Percentiles rank a stretch among this genome's conserved stretches.
These are phyloP conservation scores for Caiman crocodilus DNA, from an alignment of 2,797 vertebrate species.

Conservation along the genomic window DNA sequence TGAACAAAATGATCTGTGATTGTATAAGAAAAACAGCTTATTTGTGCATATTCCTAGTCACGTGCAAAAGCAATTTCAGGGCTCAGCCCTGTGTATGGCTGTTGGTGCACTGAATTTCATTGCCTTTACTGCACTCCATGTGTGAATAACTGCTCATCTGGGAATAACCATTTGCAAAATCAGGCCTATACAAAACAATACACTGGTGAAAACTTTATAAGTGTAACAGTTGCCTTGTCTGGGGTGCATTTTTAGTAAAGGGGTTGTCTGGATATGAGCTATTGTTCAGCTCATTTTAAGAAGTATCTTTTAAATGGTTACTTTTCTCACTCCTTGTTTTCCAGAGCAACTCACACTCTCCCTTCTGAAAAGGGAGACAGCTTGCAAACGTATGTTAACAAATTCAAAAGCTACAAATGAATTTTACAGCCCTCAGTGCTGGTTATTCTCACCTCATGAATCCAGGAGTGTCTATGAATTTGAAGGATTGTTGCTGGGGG, in stretches of 20 bases:
- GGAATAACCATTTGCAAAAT: conserved; percentile 56
- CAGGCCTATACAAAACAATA: conserved; percentile 47
- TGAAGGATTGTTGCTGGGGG: conserved; percentile 65
- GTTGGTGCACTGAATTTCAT: conserved; percentile 54
- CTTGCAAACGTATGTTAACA: conserved; percentile 62
- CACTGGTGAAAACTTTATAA: conserved; percentile 58
- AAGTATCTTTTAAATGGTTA: background rate
- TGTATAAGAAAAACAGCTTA: background rate
- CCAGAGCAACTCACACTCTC: background rate
- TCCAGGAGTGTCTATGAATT: conserved; percentile 76
- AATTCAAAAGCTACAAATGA: conserved; percentile 69
- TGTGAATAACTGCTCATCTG: conserved; percentile 52
- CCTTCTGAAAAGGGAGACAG: conserved; percentile 56
- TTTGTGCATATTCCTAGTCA: background rate
- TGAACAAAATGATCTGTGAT: conserved; percentile 27
- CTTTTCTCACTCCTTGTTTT: conserved; percentile 25
- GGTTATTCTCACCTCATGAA: conserved; percentile 79
- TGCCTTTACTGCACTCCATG: conserved; percentile 42
- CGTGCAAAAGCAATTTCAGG: conserved; percentile 55
- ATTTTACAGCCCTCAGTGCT: conserved; percentile 69
- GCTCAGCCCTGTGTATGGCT: conserved; percentile 37
- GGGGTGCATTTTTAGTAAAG: conserved; percentile 26
- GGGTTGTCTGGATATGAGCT: conserved; percentile 16
- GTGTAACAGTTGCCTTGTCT: conserved; percentile 11
- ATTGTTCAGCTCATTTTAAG: conserved; percentile 37